Percentiles rank a stretch among this genome's conserved stretches.
Evolutionary conservation across 1,140 invertebrate species (phyloP).

Genomic region (Ctenoplectra terminalis): DNA sequence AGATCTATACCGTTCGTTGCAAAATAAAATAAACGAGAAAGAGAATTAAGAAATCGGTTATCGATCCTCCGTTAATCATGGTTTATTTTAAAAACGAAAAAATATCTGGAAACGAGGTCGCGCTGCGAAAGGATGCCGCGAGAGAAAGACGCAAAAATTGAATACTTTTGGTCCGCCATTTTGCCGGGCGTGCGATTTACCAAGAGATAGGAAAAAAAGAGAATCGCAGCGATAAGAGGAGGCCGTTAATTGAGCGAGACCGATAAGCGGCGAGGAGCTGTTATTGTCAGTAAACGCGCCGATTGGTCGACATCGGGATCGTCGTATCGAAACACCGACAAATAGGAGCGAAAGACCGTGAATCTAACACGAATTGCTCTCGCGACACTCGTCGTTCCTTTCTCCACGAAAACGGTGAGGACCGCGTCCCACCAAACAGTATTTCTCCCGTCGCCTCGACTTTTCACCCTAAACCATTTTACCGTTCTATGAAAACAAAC

Average conservation of each 20-base stretch:
- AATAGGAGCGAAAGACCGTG: background rate
- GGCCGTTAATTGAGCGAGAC: slow-evolving; percentile 29
- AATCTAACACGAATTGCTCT: background rate
- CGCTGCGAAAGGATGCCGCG: background rate
- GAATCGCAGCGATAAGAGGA: slow-evolving; percentile 37
- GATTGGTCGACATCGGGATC: slow-evolving; percentile 31
- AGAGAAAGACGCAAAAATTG: background rate
- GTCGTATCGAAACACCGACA: background rate
- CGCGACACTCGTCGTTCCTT: background rate
- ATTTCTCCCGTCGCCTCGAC: background rate
- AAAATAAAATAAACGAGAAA: too few species aligned
- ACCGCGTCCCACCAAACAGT: background rate
- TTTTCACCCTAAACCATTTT: background rate
- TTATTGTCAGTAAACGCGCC: slow-evolving; percentile 23
- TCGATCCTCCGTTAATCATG: too few species aligned
- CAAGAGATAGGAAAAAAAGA: background rate
- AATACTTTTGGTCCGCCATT: slow-evolving; percentile 12
- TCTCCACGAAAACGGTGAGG: background rate
- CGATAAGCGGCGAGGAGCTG: slow-evolving; percentile 38
- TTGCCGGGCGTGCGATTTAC: slow-evolving; percentile 41
- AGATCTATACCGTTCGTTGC: too few species aligned
- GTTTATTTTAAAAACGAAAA: too few species aligned
- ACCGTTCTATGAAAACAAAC: background rate
- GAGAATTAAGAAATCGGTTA: too few species aligned
- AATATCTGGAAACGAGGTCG: background rate